These are phyloP conservation scores for Neogale vison DNA, from an alignment of 2,113 vertebrate genomes.

Conservation along the genomic window DNA sequence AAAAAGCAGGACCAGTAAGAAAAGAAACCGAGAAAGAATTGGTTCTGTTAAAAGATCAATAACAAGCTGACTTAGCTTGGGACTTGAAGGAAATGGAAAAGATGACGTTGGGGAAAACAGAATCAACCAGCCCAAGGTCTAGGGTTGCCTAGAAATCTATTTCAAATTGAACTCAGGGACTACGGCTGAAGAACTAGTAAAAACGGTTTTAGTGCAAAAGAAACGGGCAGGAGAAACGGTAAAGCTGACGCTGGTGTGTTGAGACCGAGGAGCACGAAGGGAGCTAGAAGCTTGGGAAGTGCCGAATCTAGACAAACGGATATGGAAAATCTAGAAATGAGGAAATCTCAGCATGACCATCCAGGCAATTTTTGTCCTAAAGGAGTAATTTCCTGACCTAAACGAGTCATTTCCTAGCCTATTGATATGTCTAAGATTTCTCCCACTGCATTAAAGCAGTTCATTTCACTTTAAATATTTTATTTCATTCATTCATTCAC, in stretches of 20 bases:
- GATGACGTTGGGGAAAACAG: background rate
- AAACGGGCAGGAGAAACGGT: background rate
- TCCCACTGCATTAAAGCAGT: background rate
- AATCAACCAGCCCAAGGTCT: background rate
- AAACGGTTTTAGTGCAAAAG: background rate
- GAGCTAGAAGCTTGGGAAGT: background rate
- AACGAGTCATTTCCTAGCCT: background rate
- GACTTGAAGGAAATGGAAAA: background rate
- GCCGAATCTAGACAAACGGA: background rate
- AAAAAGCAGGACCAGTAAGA: background rate
- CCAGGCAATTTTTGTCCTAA: background rate
- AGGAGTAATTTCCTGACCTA: background rate
- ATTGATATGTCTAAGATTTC: background rate
- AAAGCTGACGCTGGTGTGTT: background rate
- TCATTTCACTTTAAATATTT: background rate
- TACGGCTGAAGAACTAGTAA: background rate
- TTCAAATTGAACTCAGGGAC: background rate
- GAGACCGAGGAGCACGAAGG: background rate
- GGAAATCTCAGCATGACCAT: background rate
- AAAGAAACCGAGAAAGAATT: background rate
- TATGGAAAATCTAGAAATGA: background rate
- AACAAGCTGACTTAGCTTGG: background rate
- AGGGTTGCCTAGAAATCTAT: background rate
- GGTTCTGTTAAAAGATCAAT: background rate
- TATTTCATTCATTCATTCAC: background rate